Evolutionary conservation across 2,888 invertebrate species (phyloP).

Genomic region (Blera fallax): DNA sequence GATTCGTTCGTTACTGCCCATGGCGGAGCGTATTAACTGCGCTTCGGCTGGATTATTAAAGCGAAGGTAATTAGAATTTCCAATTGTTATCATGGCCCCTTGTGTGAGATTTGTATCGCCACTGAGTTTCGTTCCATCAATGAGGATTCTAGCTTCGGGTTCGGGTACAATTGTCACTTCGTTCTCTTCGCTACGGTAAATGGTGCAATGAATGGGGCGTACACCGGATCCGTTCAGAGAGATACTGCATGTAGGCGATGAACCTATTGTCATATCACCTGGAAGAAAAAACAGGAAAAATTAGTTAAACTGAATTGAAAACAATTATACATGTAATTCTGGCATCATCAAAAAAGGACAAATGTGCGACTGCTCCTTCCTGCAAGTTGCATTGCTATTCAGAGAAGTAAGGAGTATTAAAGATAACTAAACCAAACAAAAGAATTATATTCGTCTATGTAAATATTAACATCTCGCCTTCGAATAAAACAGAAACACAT

Average conservation of each 20-base stretch:
- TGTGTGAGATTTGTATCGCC: slow-evolving; percentile 90
- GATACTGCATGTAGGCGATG: slow-evolving; percentile 91
- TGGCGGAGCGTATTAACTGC: slow-evolving; percentile 91
- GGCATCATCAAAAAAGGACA: too few species aligned
- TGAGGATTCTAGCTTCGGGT: slow-evolving; percentile 85
- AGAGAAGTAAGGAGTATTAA: too few species aligned
- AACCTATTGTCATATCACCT: slow-evolving; percentile 93
- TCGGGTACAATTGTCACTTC: slow-evolving; percentile 93
- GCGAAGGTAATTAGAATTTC: slow-evolving; percentile 94
- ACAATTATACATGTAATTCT: too few species aligned
- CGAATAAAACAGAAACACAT: too few species aligned
- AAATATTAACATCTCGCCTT: too few species aligned
- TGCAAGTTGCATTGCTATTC: too few species aligned
- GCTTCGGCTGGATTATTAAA: slow-evolving; percentile 97
- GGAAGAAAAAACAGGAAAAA: slow-evolving; percentile 64
- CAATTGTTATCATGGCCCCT: slow-evolving; percentile 96
- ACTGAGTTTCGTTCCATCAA: slow-evolving; percentile 89
- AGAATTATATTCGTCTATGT: too few species aligned
- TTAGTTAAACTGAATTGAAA: not conserved
- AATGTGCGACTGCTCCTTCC: too few species aligned
- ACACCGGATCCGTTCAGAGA: slow-evolving; percentile 93
- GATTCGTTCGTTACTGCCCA: slow-evolving; percentile 86
- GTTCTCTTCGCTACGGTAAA: slow-evolving; percentile 90
- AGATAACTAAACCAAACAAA: too few species aligned
- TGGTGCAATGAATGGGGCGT: slow-evolving; percentile 91